Evolutionary conservation across 2,797 vertebrate species (phyloP).

Genomic region (Calcarius lapponicus): DNA sequence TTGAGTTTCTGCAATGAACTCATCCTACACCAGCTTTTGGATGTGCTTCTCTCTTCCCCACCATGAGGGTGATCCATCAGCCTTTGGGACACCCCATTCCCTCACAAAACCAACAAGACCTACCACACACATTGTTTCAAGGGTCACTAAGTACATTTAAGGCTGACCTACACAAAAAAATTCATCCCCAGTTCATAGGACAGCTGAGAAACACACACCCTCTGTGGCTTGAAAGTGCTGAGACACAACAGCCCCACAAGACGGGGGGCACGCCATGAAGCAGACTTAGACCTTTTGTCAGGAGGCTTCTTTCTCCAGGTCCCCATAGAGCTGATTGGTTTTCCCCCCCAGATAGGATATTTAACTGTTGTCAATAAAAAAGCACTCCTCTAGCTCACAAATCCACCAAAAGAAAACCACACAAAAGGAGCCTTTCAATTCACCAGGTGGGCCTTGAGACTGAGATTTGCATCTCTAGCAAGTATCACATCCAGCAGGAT

Average conservation of each 20-base stretch:
- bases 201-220: background rate
- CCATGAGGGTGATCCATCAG: background rate
- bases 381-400: background rate
- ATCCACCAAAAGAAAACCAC: background rate
- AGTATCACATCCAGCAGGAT: background rate
- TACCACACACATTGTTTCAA: rapidly evolving
- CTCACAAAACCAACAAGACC: background rate
- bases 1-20: background rate
- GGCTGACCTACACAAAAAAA: rapidly evolving
- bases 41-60: background rate
- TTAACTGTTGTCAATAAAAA: background rate
- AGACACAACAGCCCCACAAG: background rate
- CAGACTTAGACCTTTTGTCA: background rate
- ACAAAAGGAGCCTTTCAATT: background rate
- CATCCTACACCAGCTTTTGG: background rate
- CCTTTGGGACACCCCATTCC: background rate
- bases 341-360: too few species aligned
- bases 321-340: background rate
- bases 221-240: background rate
- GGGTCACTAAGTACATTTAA: background rate
- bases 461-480: background rate
- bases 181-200: background rate
- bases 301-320: background rate
- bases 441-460: background rate
- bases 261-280: rapidly evolving